These are phyloP conservation scores for Pandion haliaetus DNA, from an alignment of 2,113 vertebrate species.

Conservation along the genomic window DNA sequence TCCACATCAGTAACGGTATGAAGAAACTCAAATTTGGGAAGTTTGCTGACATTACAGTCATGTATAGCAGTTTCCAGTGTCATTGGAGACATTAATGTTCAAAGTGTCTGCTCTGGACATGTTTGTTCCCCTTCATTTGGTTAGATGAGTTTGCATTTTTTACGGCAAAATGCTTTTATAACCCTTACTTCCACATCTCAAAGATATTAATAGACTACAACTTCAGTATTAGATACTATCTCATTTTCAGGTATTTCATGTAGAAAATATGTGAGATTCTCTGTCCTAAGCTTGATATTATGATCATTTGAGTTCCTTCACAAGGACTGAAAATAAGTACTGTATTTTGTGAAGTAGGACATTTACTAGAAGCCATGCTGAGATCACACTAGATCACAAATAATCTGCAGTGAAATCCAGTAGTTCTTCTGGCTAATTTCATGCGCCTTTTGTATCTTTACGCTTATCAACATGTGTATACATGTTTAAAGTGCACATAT, in stretches of 20 bases:
- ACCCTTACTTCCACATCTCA: not conserved
- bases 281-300: not conserved
- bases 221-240: not conserved
- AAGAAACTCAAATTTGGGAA: not conserved
- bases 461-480: rapidly evolving
- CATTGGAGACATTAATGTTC: not conserved
- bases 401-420: not conserved
- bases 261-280: not conserved
- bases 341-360: not conserved
- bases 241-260: not conserved
- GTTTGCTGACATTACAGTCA: not conserved
- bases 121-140: not conserved
- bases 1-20: not conserved
- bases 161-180: not conserved
- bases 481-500: not conserved
- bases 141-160: not conserved
- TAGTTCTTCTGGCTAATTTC: not conserved
- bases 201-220: not conserved
- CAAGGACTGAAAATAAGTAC: not conserved
- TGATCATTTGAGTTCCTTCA: not conserved
- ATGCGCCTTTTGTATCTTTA: not conserved
- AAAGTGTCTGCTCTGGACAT: not conserved
- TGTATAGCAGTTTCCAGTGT: not conserved
- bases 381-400: not conserved
- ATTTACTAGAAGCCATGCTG: not conserved